Base-by-base conservation (phyloP, 2,797 vertebrate genomes). In the Stomatorhinus walkeri region DNA sequence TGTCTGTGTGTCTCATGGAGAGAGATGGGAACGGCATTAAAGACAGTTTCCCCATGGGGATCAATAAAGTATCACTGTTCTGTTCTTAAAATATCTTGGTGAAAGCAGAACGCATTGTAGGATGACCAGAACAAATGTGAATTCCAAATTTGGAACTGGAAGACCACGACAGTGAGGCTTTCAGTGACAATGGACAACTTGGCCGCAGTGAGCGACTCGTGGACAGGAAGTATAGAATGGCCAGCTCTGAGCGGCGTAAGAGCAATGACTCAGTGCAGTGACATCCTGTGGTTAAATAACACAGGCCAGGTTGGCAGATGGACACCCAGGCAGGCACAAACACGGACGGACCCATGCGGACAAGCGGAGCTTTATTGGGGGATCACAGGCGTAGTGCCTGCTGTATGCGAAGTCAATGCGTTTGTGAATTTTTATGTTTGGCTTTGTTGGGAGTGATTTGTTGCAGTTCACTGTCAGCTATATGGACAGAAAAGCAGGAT, bases 401-500 rank as follows among this genome's bases (percentile, higher is more conserved):
- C 43, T 36, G 28, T 49, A 88, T 49, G 51, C 52, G 48, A 68
- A 49, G 14, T 68, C 49, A 49, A 85, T n/a, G 49, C 28, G 46
- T 19, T 88, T 24, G 7, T n/a, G 54, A 61, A 56, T 87, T 51
- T 32, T 87, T 89, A 54, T 32, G 22, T 49, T 51, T 14, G 28
- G 61, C n/a, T 48, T 28, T 14, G n/a, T 40, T n/a, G 46, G 59
- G 81, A 49, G 19, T 12, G 54, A 89, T 22, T 6, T 36, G 16
- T 24, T 36, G 3, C 83, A 22, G 22, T 40, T 83, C 49, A 89
- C 12, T 64, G 32, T 51, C 87, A 24, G 51, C 46, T 1, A 9
- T 46, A 14, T 16, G 6, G 54, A 89, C 43, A 90, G 89, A 90
- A 91, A 89, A 90, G 79, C 83, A 85, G 56, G 59, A 85, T 49